These are phyloP conservation scores for Potamarius usumacintae DNA, from an alignment of 2,113 vertebrate species.

Conservation along the genomic window DNA sequence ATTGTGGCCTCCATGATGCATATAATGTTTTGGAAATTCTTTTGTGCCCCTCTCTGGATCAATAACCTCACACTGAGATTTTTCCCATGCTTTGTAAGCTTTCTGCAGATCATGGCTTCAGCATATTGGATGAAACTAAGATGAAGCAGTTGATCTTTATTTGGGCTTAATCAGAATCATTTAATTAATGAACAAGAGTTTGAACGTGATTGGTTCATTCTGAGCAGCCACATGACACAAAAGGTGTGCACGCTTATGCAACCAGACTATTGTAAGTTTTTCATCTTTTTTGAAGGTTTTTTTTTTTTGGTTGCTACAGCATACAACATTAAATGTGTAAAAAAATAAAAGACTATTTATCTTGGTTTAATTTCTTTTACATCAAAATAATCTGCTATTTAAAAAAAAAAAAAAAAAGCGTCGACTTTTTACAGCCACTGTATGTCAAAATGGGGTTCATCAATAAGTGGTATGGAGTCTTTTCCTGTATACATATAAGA, in stretches of 20 bases:
- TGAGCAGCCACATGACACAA: background rate
- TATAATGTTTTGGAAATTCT: background rate
- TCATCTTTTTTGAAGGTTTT: too few species aligned
- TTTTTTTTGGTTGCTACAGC: background rate
- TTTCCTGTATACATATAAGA: too few species aligned
- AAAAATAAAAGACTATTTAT: background rate
- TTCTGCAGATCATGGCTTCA: background rate
- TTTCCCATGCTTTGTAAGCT: background rate
- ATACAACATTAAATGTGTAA: background rate
- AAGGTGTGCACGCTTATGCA: background rate
- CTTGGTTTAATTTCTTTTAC: too few species aligned
- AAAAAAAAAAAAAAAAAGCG: too few species aligned
- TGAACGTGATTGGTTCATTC: background rate
- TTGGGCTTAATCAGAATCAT: background rate
- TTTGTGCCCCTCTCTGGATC: background rate
- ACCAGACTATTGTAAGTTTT: background rate
- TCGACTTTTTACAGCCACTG: background rate
- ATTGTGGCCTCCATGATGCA: background rate
- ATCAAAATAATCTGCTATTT: background rate
- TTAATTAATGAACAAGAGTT: background rate
- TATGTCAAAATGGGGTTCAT: background rate
- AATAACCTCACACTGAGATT: background rate
- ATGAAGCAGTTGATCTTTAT: background rate
- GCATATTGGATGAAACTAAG: too few species aligned
- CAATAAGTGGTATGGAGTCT: too few species aligned